A percentile compares a stretch with the other conserved stretches of the same genome.
Evolutionary conservation across 2,797 vertebrate genomes (phyloP).

Genomic region (Monodelphis domestica): DNA sequence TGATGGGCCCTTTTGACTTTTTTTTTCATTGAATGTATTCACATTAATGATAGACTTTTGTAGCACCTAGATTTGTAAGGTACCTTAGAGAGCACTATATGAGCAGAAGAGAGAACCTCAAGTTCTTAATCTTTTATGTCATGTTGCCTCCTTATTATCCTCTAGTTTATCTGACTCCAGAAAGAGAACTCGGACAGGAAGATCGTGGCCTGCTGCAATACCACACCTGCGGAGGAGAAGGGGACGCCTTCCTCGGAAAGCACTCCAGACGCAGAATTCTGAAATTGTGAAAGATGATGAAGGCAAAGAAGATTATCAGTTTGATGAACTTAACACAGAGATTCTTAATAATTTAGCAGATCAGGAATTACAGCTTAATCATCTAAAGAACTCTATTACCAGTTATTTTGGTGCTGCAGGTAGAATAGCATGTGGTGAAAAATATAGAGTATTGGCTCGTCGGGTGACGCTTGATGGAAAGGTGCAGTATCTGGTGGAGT

Average conservation of each 20-base stretch:
- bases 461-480: conserved; percentile 97
- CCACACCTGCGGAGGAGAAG: conserved; percentile 93
- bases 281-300: conserved; percentile 91
- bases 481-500: conserved; percentile 99
- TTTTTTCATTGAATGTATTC: background rate
- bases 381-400: conserved; percentile 98
- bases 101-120: conserved; percentile 13
- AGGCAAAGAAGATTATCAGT: conserved; percentile 88
- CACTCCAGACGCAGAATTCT: conserved; percentile 92
- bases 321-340: conserved; percentile 93
- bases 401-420: conserved; percentile 98
- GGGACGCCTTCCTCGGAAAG: conserved; percentile 92
- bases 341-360: conserved; percentile 94
- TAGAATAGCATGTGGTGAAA: conserved; percentile 97
- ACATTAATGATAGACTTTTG: background rate
- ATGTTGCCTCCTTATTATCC: conserved; percentile 29
- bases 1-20: background rate
- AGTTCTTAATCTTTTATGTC: background rate
- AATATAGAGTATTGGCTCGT: conserved; percentile 95
- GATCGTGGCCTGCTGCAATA: conserved; percentile 90
- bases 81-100: conserved; percentile 10
- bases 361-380: conserved; percentile 95
- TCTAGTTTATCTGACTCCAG: conserved; percentile 91
- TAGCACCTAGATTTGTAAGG: background rate
- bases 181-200: conserved; percentile 91